Evolutionary conservation across 2,113 vertebrate genomes (phyloP).

Genomic region (Phrynosoma platyrhinos): DNA sequence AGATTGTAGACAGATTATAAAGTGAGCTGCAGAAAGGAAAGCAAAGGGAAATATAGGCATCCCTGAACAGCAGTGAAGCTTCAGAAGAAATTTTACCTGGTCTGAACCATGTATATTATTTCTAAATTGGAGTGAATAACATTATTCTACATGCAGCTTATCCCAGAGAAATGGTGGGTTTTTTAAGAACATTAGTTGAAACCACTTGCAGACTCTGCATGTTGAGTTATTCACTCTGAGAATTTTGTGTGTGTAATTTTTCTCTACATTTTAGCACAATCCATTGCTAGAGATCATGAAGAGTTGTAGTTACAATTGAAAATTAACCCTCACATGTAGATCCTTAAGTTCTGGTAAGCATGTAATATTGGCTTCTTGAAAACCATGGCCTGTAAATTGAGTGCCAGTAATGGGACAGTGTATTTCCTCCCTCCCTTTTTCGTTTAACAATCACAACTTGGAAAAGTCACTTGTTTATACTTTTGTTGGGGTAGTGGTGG

Average conservation of each 20-base stretch:
- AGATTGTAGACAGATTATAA: constrained; percentile 24
- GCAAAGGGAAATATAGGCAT: constrained; percentile 2
- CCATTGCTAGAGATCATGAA: neutral
- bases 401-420: neutral
- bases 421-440: neutral
- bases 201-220: neutral
- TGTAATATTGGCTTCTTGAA: neutral
- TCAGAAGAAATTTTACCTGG: neutral
- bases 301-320: neutral
- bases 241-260: neutral
- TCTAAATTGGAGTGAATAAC: constrained; percentile 28
- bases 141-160: neutral
- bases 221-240: neutral
- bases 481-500: neutral
- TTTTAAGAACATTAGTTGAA: neutral
- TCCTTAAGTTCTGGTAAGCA: neutral
- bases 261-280: too few relatives aligned
- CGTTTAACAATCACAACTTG: neutral
- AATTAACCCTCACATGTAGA: neutral
- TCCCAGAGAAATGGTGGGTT: neutral
- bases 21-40: neutral
- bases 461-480: neutral
- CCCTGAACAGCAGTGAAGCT: constrained; percentile 7
- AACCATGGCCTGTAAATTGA: neutral
- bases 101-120: neutral